Percentiles rank a stretch among this genome's conserved stretches.
phyloP scores from a whole-genome alignment of 2,113 vertebrate genomes.

The Lophotis ruficrista region DNA sequence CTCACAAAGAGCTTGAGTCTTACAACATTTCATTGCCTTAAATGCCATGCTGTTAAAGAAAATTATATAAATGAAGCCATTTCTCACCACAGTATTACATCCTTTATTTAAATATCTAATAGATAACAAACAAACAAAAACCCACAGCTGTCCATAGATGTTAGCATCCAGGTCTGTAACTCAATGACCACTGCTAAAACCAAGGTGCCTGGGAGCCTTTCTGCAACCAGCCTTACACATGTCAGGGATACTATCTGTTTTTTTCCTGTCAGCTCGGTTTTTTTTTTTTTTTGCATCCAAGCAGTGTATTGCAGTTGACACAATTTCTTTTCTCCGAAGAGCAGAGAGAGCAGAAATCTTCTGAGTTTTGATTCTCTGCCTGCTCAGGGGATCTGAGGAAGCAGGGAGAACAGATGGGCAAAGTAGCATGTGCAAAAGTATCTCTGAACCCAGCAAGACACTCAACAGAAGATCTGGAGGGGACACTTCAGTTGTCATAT shows the following conservation, averaged over 20 bases:
- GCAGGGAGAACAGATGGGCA: neutral
- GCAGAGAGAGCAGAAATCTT: neutral
- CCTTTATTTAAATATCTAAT: neutral
- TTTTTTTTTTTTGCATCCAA: neutral
- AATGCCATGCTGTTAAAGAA: neutral
- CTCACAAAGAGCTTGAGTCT: neutral
- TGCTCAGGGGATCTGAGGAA: slow-evolving; percentile 5
- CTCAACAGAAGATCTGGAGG: neutral
- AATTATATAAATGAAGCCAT: neutral
- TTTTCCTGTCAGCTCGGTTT: neutral
- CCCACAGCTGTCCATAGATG: neutral
- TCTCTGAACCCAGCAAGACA: neutral
- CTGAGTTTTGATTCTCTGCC: neutral
- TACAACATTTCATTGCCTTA: neutral
- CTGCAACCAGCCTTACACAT: neutral
- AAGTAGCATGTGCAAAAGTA: neutral
- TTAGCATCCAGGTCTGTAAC: neutral
- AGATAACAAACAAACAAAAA: neutral
- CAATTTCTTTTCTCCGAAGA: neutral
- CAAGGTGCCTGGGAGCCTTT: neutral
- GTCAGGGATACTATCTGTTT: neutral
- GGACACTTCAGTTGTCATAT: neutral
- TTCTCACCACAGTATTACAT: neutral
- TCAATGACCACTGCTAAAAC: neutral
- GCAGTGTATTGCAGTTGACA: neutral